Evolutionary conservation across 2,797 vertebrate genomes (phyloP).

Genomic region (Xerus rutilus): DNA sequence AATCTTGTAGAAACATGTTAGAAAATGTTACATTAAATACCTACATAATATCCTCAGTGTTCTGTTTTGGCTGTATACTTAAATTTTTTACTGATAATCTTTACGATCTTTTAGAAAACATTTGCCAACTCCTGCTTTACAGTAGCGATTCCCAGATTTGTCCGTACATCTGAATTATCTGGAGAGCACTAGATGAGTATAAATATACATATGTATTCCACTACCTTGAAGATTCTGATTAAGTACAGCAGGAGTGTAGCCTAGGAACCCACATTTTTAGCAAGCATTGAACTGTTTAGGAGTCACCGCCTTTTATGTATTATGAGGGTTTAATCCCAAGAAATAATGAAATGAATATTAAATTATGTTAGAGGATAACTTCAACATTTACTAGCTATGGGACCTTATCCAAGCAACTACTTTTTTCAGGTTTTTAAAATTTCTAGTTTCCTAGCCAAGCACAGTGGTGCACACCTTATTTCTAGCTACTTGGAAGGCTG

Average conservation of each 20-base stretch:
- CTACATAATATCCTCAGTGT: not conserved
- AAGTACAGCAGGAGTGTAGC: not conserved
- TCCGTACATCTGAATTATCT: not conserved
- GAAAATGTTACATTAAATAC: not conserved
- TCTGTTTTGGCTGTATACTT: not conserved
- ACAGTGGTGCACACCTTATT: no score
- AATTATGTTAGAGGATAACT: not conserved
- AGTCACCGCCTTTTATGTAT: not conserved
- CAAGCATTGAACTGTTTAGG: not conserved
- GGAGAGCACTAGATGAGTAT: not conserved
- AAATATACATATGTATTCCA: not conserved
- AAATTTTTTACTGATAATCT: not conserved
- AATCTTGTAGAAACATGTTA: constrained; percentile 37
- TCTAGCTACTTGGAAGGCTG: no score
- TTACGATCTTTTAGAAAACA: not conserved
- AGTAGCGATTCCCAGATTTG: not conserved
- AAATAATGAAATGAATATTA: not conserved
- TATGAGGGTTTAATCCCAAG: not conserved
- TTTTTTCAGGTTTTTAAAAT: constrained; percentile 18
- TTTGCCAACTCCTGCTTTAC: not conserved
- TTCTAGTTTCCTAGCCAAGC: not conserved
- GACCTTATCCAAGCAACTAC: not conserved
- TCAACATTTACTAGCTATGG: not conserved
- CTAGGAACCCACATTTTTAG: constrained; percentile 5
- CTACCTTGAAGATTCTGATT: not conserved